Percentiles rank a stretch among this genome's conserved stretches.
Conservation (phyloP, 1,140 invertebrate species). For the Pogonomyrmex californicus region DNA sequence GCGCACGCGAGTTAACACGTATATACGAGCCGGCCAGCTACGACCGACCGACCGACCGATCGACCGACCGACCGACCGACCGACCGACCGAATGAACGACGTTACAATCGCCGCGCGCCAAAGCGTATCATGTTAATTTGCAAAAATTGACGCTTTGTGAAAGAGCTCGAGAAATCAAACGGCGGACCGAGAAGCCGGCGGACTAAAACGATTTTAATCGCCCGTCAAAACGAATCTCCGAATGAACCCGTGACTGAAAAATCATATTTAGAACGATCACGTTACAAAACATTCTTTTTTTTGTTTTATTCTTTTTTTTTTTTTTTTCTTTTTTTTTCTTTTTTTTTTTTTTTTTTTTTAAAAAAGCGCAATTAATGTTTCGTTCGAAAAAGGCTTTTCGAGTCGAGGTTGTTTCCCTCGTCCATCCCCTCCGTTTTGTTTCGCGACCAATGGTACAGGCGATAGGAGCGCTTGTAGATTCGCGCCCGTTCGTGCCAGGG, state of each 20-base stretch:
- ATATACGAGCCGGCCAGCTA: background rate
- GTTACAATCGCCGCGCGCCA: conserved; percentile 29
- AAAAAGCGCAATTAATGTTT: conserved; percentile 26
- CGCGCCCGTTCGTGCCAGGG: conserved; percentile 71
- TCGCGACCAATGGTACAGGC: conserved; percentile 53
- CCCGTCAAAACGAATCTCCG: conserved; percentile 15
- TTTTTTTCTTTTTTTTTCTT: background rate
- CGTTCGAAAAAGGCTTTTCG: conserved; percentile 35
- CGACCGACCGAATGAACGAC: conserved; percentile 33
- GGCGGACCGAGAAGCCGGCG: background rate
- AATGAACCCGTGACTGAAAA: conserved; percentile 2
- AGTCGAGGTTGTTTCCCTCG: background rate
- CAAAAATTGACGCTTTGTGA: conserved; percentile 51
- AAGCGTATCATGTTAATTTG: conserved; percentile 60
- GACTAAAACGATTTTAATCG: conserved; percentile 18
- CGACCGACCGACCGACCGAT: background rate
- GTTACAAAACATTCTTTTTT: background rate
- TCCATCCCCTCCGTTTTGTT: conserved; percentile 42
- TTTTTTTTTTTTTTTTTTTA: background rate
- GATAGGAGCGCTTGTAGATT: conserved; percentile 62
- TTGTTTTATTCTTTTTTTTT: background rate
- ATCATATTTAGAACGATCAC: background rate
- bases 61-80: background rate
- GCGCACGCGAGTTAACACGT: conserved; percentile 24
- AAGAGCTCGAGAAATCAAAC: conserved; percentile 35